Conservation (phyloP, 2,113 vertebrate genomes). For the Perca schrenkii region DNA sequence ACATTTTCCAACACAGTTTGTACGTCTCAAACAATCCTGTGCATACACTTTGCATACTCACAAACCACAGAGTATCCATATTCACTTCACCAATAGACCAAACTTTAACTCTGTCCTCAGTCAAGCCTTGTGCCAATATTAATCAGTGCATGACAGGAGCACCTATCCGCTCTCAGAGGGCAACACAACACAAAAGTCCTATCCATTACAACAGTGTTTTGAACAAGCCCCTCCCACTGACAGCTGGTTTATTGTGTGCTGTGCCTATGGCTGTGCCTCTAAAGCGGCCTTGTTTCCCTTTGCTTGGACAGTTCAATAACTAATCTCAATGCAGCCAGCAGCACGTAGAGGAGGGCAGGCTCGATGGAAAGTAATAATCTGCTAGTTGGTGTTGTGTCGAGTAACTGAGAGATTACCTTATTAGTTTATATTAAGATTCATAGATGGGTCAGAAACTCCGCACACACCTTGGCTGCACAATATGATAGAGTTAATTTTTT, state of each 20-base stretch:
- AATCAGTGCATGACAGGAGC: conserved; percentile 48
- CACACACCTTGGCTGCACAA: background rate
- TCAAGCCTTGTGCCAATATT: conserved; percentile 67
- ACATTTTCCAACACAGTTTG: background rate
- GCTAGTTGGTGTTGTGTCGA: conserved; percentile 36
- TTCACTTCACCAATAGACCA: conserved; percentile 27
- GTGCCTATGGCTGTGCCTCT: conserved; percentile 66
- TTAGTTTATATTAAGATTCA: conserved; percentile 55
- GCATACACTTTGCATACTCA: background rate
- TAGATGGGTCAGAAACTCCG: background rate
- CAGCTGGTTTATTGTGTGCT: conserved; percentile 82
- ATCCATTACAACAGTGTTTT: conserved; percentile 69
- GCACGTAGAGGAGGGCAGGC: conserved; percentile 64
- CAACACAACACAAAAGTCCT: conserved; percentile 64
- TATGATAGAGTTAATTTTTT: background rate
- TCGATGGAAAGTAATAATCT: conserved; percentile 68
- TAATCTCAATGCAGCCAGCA: conserved; percentile 81
- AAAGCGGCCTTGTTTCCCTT: conserved; percentile 77
- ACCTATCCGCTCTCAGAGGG: conserved; percentile 60
- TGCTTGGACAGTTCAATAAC: conserved; percentile 82
- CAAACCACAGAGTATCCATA: conserved; percentile 17
- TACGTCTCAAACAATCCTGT: background rate
- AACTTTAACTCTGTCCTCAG: conserved; percentile 42
- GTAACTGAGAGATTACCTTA: conserved; percentile 32
- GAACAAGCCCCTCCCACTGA: conserved; percentile 75